phyloP scores from a whole-genome alignment of 2,797 vertebrate species.

The Pangasius larnaudii region DNA sequence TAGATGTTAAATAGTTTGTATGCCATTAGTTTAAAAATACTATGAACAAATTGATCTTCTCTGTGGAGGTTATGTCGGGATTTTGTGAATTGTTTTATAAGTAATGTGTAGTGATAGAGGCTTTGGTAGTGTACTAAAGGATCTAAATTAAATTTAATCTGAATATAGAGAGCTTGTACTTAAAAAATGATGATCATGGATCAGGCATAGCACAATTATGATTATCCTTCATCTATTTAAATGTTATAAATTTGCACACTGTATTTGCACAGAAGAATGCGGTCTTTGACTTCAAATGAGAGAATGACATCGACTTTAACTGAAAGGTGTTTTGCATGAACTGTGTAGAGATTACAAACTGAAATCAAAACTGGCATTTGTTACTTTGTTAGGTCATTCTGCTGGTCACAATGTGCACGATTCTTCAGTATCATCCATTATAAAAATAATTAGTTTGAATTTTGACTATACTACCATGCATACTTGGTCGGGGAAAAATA shows the following conservation, averaged over 20 bases:
- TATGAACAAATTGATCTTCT: slow-evolving; percentile 9
- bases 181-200: background rate
- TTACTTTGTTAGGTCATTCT: background rate
- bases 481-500: background rate
- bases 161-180: background rate
- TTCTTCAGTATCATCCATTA: background rate
- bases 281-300: background rate
- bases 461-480: background rate
- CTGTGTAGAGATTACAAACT: background rate
- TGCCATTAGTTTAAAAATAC: slow-evolving; percentile 2
- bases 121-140: background rate
- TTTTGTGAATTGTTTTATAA: background rate
- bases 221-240: background rate
- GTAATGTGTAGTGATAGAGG: background rate
- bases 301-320: background rate
- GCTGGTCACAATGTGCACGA: background rate
- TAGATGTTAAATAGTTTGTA: background rate
- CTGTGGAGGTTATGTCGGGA: slow-evolving; percentile 9
- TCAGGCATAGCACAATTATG: background rate
- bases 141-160: background rate
- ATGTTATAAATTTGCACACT: background rate
- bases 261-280: background rate
- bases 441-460: background rate
- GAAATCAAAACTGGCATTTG: background rate
- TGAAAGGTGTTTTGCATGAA: background rate